phyloP scores from a whole-genome alignment of 2,888 invertebrate species.

The Zhuqinia jingwanae region DNA sequence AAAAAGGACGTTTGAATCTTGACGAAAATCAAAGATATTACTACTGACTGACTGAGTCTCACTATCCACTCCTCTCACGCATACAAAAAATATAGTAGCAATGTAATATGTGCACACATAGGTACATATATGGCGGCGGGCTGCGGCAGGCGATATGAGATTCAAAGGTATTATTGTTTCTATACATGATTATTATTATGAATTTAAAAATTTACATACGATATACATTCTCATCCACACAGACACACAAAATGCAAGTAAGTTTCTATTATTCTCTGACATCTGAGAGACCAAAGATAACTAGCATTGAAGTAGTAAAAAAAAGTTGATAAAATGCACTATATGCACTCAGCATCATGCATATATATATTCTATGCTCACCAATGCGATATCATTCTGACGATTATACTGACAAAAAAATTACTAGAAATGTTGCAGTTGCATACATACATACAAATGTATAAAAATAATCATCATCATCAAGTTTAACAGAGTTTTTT shows the following conservation, averaged over 20 bases:
- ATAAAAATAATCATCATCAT: slow-evolving; percentile 7
- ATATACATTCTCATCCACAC: no score
- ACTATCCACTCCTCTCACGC: slow-evolving; percentile 1
- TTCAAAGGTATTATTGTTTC: slow-evolving; percentile 38
- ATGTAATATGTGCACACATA: not conserved
- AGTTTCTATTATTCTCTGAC: no score
- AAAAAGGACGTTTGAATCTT: slow-evolving; percentile 41
- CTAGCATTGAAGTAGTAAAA: slow-evolving; percentile 3
- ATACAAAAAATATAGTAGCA: not conserved
- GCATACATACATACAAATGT: not conserved
- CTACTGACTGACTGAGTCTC: slow-evolving; percentile 14
- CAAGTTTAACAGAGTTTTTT: not conserved
- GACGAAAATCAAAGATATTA: slow-evolving; percentile 29
- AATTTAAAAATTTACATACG: slow-evolving; percentile 8
- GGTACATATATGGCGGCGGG: not conserved
- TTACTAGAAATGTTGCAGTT: slow-evolving; percentile 30
- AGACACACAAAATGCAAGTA: no score
- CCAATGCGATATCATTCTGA: not conserved
- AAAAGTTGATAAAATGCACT: slow-evolving; percentile 3
- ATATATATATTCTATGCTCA: no score
- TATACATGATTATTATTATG: slow-evolving; percentile 15
- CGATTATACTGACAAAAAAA: not conserved
- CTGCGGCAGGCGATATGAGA: slow-evolving; percentile 25
- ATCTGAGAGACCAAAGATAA: no score
- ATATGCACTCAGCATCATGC: no score